A percentile compares a stretch with the other conserved stretches of the same genome.
Conservation (phyloP, 2,113 vertebrate species). For the Oxyruncus cristatus region DNA sequence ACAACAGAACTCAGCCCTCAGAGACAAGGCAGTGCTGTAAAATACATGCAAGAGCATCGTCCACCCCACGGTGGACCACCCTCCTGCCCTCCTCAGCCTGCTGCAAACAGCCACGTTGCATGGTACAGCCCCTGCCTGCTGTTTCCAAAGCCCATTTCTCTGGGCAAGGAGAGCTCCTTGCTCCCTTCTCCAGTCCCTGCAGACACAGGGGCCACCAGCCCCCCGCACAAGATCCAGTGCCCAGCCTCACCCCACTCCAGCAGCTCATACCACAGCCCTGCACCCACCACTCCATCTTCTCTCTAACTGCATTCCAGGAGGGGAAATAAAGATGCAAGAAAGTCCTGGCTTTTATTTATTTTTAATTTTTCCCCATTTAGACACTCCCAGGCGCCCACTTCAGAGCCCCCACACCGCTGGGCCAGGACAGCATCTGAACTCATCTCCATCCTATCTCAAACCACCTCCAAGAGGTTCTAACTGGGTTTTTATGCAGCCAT, state of each 20-base stretch:
- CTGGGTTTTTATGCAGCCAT: background rate
- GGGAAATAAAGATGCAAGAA: background rate
- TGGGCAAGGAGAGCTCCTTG: background rate
- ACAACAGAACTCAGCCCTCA: background rate
- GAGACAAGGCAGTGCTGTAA: background rate
- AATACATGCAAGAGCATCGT: accelerated
- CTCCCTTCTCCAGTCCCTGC: background rate
- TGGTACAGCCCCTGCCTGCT: background rate
- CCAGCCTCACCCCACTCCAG: background rate
- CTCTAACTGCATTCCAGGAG: background rate
- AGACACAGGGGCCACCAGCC: background rate
- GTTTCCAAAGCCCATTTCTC: background rate
- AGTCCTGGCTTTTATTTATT: background rate
- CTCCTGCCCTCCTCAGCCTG: background rate
- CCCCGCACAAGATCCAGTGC: background rate
- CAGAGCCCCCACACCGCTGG: background rate
- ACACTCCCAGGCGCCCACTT: background rate
- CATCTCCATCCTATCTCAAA: background rate
- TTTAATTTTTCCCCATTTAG: background rate
- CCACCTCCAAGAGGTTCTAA: background rate
- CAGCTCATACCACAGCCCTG: background rate
- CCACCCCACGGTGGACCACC: too few relatives aligned
- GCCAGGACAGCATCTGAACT: background rate
- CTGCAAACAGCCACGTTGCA: accelerated
- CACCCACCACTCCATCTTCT: accelerated